Base-by-base conservation (phyloP, 2,797 vertebrate species). In the Vireo griseus region DNA sequence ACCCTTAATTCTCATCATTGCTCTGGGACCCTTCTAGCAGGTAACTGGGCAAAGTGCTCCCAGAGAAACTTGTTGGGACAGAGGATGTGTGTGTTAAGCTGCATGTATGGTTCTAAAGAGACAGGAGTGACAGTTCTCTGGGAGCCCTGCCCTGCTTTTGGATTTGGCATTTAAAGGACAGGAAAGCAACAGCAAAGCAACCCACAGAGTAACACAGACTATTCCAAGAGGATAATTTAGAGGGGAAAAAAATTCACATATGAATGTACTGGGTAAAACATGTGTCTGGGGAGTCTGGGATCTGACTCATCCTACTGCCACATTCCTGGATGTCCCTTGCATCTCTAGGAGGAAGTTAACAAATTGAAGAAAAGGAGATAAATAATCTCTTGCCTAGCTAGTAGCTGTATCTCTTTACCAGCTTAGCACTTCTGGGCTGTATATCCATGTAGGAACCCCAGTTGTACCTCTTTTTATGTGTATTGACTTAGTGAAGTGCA, bases 401-500 rank as follows among this genome's bases (percentile, higher is more conserved):
- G 91, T 91, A 88, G 78, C 83, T 61, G 54, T 67, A 82, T 91
- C 91, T 93, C 92, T 92, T 96, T 88, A 91, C 88, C 86, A 89
- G 80, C 92, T 96, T 97, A 94, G 76, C 84, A 88, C 93, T 94
- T 94, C 92, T 62, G 92, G 92, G 69, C 93, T 47, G 42, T 72
- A 42, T 90, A 95, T 83, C 84, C 84, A 75, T 81, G 87, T 92
- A 95, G 95, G 96, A 97, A 96, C 83, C 95, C 94, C 90, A 74
- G 92, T 94, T 92, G 88, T 86, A 92, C 89, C 96, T 95, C 93
- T 96, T 97, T 98, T 97, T 97, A 98, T 95, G 89, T 89, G 35
- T 97, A 95, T 97, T 98, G 97, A 98, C 97, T 97, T 97, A 98
- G 96, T 81, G 83, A 94, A 97, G 97, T 97, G 97, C 97, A 98